phyloP scores from a whole-genome alignment of 2,888 invertebrate genomes.

The Tinea trinotella region DNA sequence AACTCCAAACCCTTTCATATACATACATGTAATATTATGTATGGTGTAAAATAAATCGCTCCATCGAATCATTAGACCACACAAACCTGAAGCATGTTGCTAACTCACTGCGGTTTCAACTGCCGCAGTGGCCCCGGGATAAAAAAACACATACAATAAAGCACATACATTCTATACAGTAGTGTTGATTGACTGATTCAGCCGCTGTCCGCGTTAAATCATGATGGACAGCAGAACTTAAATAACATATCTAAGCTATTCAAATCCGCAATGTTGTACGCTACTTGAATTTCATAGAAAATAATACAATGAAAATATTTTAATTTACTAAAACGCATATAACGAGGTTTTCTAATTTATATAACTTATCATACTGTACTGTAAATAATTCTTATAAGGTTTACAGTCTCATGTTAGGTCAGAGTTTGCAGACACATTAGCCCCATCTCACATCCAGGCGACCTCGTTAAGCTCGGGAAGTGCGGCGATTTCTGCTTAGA shows the following conservation, averaged over 20 bases:
- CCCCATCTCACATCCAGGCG: too few relatives aligned
- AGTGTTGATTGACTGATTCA: conserved; percentile 58
- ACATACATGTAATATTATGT: too few relatives aligned
- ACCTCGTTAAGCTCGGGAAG: too few relatives aligned
- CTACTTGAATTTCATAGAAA: background rate
- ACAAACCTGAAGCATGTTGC: conserved; percentile 30
- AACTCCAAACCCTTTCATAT: too few relatives aligned
- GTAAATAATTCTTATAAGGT: too few relatives aligned
- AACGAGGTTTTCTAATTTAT: too few relatives aligned
- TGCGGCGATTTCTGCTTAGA: too few relatives aligned
- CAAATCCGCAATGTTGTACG: background rate
- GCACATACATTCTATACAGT: conserved; percentile 24
- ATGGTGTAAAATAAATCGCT: conserved; percentile 14
- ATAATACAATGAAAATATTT: background rate
- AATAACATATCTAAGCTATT: background rate
- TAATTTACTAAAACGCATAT: too few relatives aligned
- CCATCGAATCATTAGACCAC: background rate
- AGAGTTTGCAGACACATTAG: too few relatives aligned
- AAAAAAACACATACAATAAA: conserved; percentile 20
- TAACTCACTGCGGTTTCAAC: conserved; percentile 49
- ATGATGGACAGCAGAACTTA: background rate
- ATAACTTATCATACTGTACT: too few relatives aligned
- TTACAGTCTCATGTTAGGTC: too few relatives aligned
- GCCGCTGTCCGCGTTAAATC: conserved; percentile 22
- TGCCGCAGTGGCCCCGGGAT: conserved; percentile 24